phyloP scores from a whole-genome alignment of 2,888 invertebrate species.

The Athripsodes cinereus region DNA sequence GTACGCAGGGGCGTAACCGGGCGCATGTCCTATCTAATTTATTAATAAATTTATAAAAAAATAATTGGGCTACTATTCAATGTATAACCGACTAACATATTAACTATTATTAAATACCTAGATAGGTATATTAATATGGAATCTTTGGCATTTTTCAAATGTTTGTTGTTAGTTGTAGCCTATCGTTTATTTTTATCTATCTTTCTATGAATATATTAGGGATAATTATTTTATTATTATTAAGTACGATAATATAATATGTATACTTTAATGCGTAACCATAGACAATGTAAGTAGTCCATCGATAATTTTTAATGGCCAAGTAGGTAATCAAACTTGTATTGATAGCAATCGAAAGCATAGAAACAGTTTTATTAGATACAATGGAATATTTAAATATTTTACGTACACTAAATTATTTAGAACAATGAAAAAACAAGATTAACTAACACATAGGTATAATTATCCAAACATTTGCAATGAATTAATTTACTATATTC shows the following conservation, averaged over 20 bases:
- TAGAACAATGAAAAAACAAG: no score
- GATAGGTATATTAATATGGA: neutral
- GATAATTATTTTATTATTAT: neutral
- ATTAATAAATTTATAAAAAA: slow-evolving; percentile 14
- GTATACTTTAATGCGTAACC: neutral
- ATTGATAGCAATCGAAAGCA: no score
- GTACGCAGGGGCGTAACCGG: slow-evolving; percentile 11
- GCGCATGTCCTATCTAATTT: slow-evolving; percentile 13
- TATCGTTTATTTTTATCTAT: slow-evolving; percentile 7
- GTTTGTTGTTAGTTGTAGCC: neutral
- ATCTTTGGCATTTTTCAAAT: neutral
- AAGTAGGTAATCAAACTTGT: no score
- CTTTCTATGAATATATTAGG: slow-evolving; percentile 5
- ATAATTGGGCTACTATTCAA: slow-evolving; percentile 15
- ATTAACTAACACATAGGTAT: no score
- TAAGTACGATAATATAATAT: neutral
- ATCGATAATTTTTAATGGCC: neutral
- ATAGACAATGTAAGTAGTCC: neutral
- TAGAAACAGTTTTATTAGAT: no score
- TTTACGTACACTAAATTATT: no score
- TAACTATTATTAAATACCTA: neutral
- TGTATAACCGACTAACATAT: neutral
- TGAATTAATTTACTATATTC: no score
- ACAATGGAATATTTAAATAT: no score
- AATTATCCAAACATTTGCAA: no score